These are phyloP conservation scores for Trogon surrucura DNA, from an alignment of 2,113 vertebrate species.

Conservation along the genomic window DNA sequence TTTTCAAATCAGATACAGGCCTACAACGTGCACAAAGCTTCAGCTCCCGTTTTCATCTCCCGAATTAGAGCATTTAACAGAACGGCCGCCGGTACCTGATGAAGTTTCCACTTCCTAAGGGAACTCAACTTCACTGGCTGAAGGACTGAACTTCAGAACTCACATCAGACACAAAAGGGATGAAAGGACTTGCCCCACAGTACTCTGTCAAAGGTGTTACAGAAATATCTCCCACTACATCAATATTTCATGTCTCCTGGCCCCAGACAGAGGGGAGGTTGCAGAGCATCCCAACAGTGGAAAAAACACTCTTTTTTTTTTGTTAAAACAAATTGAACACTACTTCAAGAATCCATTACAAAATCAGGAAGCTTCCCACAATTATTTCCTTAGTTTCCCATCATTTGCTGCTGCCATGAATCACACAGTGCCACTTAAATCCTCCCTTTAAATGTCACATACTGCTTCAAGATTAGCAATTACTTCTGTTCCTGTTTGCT, in stretches of 20 bases:
- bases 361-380: background rate
- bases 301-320: background rate
- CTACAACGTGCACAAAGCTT: background rate
- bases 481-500: background rate
- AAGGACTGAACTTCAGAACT: slow-evolving; percentile 27
- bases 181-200: background rate
- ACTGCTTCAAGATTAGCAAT: background rate
- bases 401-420: background rate
- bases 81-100: background rate
- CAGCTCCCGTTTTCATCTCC: background rate
- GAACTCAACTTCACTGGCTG: background rate
- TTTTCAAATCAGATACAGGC: background rate
- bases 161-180: background rate
- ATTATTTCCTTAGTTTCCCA: background rate
- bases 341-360: background rate
- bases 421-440: background rate
- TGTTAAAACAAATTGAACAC: background rate
- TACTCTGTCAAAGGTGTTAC: slow-evolving; percentile 14
- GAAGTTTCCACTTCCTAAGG: background rate
- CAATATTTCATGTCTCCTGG: slow-evolving; percentile 1
- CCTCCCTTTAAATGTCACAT: background rate
- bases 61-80: background rate
- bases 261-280: background rate
- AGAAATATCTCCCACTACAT: slow-evolving; percentile 26
- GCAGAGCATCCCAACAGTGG: background rate